These are phyloP conservation scores for Leptopilina boulardi DNA, from an alignment of 1,140 invertebrate species.

Conservation along the genomic window DNA sequence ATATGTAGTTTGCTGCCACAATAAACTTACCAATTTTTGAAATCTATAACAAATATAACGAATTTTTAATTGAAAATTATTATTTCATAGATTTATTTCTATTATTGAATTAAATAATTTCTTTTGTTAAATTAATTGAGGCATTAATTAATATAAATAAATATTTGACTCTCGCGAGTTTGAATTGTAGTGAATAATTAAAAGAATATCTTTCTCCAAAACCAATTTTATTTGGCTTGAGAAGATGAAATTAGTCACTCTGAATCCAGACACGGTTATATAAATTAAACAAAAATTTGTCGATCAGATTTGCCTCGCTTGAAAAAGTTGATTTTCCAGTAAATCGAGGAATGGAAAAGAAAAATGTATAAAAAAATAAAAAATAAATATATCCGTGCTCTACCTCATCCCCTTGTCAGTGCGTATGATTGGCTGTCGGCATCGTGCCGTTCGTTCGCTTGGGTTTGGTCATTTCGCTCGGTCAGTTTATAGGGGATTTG, in stretches of 20 bases:
- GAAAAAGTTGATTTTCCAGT: slow-evolving; percentile 21
- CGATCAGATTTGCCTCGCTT: neutral
- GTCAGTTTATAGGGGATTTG: slow-evolving; percentile 65
- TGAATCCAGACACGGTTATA: neutral
- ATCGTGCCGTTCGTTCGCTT: slow-evolving; percentile 54
- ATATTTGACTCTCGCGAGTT: neutral
- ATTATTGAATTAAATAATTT: too few relatives aligned
- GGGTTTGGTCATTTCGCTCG: slow-evolving; percentile 64
- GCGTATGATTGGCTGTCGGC: slow-evolving; percentile 63
- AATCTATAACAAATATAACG: too few relatives aligned
- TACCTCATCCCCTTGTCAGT: slow-evolving; percentile 59
- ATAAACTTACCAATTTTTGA: too few relatives aligned
- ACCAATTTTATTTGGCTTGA: neutral
- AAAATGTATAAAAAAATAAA: slow-evolving; percentile 42
- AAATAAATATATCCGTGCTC: slow-evolving; percentile 38
- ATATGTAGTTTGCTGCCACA: too few relatives aligned
- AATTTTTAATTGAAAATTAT: too few relatives aligned
- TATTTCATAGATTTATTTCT: too few relatives aligned
- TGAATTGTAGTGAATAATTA: neutral
- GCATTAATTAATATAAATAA: too few relatives aligned
- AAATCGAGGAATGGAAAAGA: slow-evolving; percentile 34
- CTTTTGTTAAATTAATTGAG: too few relatives aligned
- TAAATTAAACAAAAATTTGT: slow-evolving; percentile 22
- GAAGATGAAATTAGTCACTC: neutral
- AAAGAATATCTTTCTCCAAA: neutral